Conservation (phyloP, 2,113 vertebrate genomes). For the Psettodes erumei region DNA sequence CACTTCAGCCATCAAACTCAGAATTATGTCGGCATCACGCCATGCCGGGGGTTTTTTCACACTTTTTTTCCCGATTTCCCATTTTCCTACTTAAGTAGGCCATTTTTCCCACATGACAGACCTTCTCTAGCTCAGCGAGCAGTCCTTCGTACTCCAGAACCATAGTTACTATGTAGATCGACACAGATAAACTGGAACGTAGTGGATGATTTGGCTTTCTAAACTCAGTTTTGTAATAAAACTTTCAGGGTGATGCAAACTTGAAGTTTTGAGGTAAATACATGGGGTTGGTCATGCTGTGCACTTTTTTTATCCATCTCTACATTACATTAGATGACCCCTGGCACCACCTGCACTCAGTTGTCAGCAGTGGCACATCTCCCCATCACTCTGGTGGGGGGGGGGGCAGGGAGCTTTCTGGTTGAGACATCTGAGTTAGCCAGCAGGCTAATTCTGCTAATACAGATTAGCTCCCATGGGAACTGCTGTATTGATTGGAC, state of each 20-base stretch:
- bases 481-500: constrained; percentile 83
- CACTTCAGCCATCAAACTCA: constrained; percentile 28
- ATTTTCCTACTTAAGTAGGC: constrained; percentile 16
- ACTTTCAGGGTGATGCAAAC: neutral
- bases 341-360: neutral
- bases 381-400: constrained; percentile 34
- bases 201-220: neutral
- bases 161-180: neutral
- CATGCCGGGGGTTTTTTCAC: neutral
- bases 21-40: constrained; percentile 16
- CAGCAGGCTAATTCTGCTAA: constrained; percentile 85
- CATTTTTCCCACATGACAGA: constrained; percentile 1
- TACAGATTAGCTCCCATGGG: constrained; percentile 85
- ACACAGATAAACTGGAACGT: neutral
- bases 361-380: constrained; percentile 19
- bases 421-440: constrained; percentile 81
- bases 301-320: neutral
- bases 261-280: neutral
- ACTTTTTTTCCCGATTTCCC: constrained; percentile 9
- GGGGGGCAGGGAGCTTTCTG: constrained; percentile 32
- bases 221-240: neutral
- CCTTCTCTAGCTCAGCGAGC: neutral
- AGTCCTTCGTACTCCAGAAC: neutral
- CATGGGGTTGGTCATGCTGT: neutral
- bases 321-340: neutral